Evolutionary conservation across 2,113 vertebrate genomes (phyloP), one percentile per base, ranked within the genome.

Genomic region (Pseudorhombus dupliciocellatus): DNA sequence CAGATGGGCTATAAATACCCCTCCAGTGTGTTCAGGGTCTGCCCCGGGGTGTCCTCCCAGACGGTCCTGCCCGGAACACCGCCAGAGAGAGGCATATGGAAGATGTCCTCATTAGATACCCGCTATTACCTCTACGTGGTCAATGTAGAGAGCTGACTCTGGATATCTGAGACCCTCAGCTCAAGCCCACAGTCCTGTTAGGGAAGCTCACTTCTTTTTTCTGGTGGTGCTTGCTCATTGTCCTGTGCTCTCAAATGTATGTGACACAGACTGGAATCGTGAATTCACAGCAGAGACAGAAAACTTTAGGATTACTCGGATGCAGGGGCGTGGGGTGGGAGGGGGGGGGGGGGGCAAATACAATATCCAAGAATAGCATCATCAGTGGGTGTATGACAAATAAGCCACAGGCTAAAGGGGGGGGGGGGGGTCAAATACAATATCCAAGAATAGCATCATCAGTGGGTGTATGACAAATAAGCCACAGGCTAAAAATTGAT

Each of bases 401-500:
- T 73, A 59, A 50, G 58, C 61, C 20, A 64, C 62, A 73, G 64
- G 73, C 34, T 50, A 75, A 62, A 73, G n/a, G n/a, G 12, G 18
- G 3, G 56, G n/a, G 11, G 42, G 8, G 4, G 25, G 73, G 59
- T 63, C 18, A 46, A n/a, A 80, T 74, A 2, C 48, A 62, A 42
- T 46, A 53, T 1, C 56, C 26, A 10, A n/a, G 61, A 74, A 62
- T n/a, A 70, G 71, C 24, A 70, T 51, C 5, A 46, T 68, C 37
- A 58, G 59, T 75, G 53, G 74, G 75, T 52, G 71, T 44, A 48
- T 61, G 67, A 66, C 44, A 58, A 62, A 56, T 73, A 59, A 50
- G 58, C 61, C 20, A 64, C 62, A 73, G 64, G 73, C 34, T 50
- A 75, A 62, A 73, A 53, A 72, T 61, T 40, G 66, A 80, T 80